A percentile compares a stretch with the other conserved stretches of the same genome.
Evolutionary conservation across 2,113 vertebrate genomes (phyloP).

Genomic region (Lepus timidus): DNA sequence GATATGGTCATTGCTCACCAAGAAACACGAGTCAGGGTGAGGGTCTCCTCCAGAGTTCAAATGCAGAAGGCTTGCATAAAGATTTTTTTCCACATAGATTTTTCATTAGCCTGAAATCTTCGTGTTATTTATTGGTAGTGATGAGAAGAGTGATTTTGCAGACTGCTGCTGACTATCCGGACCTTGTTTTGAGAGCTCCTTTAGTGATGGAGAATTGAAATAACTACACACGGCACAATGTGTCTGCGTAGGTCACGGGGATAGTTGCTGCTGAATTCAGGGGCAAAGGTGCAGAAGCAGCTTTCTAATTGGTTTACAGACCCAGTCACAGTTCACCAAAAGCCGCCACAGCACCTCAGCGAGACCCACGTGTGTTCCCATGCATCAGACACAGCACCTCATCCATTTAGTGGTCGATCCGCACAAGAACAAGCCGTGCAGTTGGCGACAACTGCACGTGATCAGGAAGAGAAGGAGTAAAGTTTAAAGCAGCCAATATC

Average conservation of each 20-base stretch:
- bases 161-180: background rate
- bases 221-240: background rate
- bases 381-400: background rate
- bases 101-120: constrained; percentile 28
- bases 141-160: background rate
- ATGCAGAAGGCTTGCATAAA: background rate
- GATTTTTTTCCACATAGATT: background rate
- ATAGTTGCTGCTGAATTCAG: constrained; percentile 22
- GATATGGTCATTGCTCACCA: background rate
- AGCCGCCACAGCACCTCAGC: background rate
- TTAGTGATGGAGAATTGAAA: constrained; percentile 23
- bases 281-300: background rate
- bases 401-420: background rate
- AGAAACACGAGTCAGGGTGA: background rate
- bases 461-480: background rate
- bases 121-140: background rate
- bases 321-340: background rate
- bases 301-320: background rate
- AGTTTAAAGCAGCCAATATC: background rate
- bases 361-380: too few relatives aligned
- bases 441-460: background rate
- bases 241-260: background rate
- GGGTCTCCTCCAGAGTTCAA: background rate
- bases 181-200: constrained; percentile 35
- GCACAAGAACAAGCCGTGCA: background rate